These are phyloP conservation scores for Agapostemon virescens DNA, from an alignment of 2,888 invertebrate genomes.

Conservation along the genomic window DNA sequence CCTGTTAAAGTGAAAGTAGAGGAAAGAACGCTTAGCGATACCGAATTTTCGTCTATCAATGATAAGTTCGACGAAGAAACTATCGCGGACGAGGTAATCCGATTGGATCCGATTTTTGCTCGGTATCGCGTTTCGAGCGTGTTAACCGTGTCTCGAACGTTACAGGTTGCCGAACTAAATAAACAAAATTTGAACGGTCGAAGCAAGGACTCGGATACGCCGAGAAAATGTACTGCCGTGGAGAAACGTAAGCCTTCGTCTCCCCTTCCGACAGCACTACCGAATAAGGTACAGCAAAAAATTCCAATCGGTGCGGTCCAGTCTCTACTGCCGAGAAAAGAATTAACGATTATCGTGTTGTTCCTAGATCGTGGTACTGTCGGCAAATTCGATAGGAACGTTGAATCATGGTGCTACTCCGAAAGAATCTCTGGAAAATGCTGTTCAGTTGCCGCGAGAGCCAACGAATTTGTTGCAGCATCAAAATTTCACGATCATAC, in stretches of 20 bases:
- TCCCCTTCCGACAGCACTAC: constrained; percentile 53
- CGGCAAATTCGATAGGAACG: constrained; percentile 53
- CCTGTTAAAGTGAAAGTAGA: constrained; percentile 57
- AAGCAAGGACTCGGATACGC: constrained; percentile 47
- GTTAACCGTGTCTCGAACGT: background rate
- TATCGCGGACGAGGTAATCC: constrained; percentile 43
- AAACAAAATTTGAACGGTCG: constrained; percentile 41
- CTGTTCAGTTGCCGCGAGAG: constrained; percentile 37
- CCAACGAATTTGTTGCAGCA: constrained; percentile 41
- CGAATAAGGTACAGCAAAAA: constrained; percentile 58
- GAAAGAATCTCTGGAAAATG: constrained; percentile 43
- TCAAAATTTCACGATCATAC: constrained; percentile 60
- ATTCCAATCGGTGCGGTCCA: background rate
- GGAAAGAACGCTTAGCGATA: constrained; percentile 54
- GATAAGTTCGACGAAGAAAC: constrained; percentile 34
- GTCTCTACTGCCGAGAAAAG: background rate
- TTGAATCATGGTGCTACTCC: constrained; percentile 44
- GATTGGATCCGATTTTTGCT: background rate
- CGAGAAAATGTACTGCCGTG: constrained; percentile 33
- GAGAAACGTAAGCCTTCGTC: constrained; percentile 58
- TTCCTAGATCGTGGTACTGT: constrained; percentile 61
- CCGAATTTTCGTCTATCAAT: constrained; percentile 37
- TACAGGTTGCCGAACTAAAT: constrained; percentile 42
- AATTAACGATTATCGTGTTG: constrained; percentile 6
- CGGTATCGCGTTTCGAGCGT: background rate